Base-by-base conservation (phyloP, 2,797 vertebrate genomes). In the Alauda arvensis region DNA sequence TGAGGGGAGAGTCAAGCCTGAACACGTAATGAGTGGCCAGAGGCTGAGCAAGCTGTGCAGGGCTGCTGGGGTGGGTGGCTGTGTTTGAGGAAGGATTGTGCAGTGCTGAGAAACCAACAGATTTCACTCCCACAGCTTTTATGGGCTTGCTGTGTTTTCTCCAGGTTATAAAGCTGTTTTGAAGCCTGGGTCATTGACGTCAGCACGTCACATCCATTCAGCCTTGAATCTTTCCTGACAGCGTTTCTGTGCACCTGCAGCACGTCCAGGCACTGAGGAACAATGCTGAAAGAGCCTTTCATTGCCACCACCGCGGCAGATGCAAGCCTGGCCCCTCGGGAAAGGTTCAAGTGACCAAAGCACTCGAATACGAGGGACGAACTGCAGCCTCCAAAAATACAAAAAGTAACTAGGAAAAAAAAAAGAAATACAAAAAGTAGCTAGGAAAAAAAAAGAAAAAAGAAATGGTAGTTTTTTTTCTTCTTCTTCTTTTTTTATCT, bases 381-480 rank as follows among this genome's bases (percentile, higher is more conserved):
- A 34, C 29, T 52, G 34, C 48, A 69, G 48, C 15, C 19, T 67
- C 14, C 21, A 88, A 52, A 69, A 43, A 77, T 1, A 63, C 6
- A 33, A 75, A 90, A 62, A 26, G 1, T 21, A 70, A 31, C 9
- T 14, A 14, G 15, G 23, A 37, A 19, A 31, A 10, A 13, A 34
- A 24, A 24, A n/a, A n/a, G n/a, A 69, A 43, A 77, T 1, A 63
- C 6, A 33, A 75, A 90, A 62, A 26, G 1, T 21, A 70, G 28
- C 9, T 14, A 14, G 15, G 23, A 37, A 19, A 31, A 10, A 13
- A 34, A 24, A 24, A n/a, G 1, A 7, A 33, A 28, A 13, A 10
- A 43, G 7, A n/a, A n/a, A n/a, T n/a, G 37, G 5, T 2, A 9
- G 6, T 3, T 1, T 6, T 14, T 13, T n/a, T 17, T 13, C n/a